These are phyloP conservation scores for Dasyprocta punctata DNA, from an alignment of 2,113 vertebrate genomes.

Conservation along the genomic window DNA sequence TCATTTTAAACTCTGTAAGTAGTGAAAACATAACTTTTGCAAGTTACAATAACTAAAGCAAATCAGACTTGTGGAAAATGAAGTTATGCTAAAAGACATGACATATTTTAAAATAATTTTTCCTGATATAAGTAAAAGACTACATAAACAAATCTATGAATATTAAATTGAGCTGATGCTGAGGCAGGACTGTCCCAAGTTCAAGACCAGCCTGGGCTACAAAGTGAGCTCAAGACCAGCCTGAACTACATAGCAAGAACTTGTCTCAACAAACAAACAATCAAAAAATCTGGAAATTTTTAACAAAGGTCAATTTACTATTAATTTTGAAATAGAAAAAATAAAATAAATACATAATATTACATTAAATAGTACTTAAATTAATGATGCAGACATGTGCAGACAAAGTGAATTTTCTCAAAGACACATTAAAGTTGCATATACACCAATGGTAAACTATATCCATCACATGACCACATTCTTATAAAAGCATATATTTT, in stretches of 20 bases:
- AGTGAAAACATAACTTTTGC: background rate
- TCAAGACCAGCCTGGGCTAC: too few species aligned
- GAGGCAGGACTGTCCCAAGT: too few species aligned
- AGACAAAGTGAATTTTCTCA: background rate
- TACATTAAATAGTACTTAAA: background rate
- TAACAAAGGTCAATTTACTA: background rate
- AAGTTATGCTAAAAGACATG: background rate
- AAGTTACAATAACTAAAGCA: background rate
- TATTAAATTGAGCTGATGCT: too few species aligned
- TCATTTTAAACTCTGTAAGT: background rate
- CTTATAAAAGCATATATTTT: background rate
- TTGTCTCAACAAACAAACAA: too few species aligned
- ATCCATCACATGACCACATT: background rate
- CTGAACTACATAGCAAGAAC: too few species aligned
- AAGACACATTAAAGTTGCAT: background rate
- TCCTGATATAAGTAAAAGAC: background rate
- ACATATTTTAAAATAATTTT: background rate
- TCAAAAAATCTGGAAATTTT: background rate
- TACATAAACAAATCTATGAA: background rate
- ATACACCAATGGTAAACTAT: background rate
- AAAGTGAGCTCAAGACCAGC: too few species aligned
- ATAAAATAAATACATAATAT: background rate
- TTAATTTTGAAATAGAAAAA: background rate
- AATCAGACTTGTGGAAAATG: background rate
- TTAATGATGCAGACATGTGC: background rate